A percentile compares a stretch with the other conserved stretches of the same genome.
These are phyloP conservation scores for Hirtodrosophila duncani DNA, from an alignment of 2,888 invertebrate species.

Conservation along the genomic window DNA sequence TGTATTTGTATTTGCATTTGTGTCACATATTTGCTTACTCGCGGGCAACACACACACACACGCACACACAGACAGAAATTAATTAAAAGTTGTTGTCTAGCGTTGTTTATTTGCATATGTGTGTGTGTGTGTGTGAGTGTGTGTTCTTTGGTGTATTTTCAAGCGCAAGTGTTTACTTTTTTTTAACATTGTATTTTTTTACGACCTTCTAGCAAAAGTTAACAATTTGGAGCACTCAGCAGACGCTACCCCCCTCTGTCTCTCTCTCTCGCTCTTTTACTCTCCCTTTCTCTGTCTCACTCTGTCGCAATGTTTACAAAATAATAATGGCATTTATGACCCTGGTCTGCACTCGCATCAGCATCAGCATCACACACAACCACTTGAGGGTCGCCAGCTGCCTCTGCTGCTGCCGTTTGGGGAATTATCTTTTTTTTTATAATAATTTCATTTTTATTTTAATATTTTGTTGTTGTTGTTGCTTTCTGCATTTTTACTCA, in stretches of 20 bases:
- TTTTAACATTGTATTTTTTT: constrained; percentile 11
- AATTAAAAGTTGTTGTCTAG: constrained; percentile 64
- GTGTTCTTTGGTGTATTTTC: constrained; percentile 15
- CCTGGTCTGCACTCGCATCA: constrained; percentile 41
- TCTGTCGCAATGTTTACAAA: constrained; percentile 67
- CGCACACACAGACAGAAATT: constrained; percentile 51
- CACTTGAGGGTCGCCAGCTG: constrained; percentile 38
- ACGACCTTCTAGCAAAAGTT: constrained; percentile 64
- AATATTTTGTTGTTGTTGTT: too few relatives aligned
- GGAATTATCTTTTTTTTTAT: constrained; percentile 33
- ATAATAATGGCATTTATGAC: constrained; percentile 71
- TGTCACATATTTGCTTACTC: neutral
- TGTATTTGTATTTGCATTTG: constrained; percentile 22
- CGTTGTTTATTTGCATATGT: constrained; percentile 30
- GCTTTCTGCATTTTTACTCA: constrained; percentile 47
- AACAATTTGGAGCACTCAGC: constrained; percentile 66
- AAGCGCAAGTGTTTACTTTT: constrained; percentile 21
- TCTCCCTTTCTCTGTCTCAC: too few relatives aligned
- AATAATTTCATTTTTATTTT: constrained; percentile 33
- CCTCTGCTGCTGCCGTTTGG: constrained; percentile 10
- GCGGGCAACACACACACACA: constrained; percentile 6
- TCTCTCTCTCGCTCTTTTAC: too few relatives aligned
- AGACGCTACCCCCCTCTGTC: too few relatives aligned
- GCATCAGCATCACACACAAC: constrained; percentile 6
- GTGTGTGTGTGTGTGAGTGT: constrained; percentile 14